A percentile compares a stretch with the other conserved stretches of the same genome.
Conservation (phyloP, 2,113 vertebrate genomes). For the Prunella fulvescens region DNA sequence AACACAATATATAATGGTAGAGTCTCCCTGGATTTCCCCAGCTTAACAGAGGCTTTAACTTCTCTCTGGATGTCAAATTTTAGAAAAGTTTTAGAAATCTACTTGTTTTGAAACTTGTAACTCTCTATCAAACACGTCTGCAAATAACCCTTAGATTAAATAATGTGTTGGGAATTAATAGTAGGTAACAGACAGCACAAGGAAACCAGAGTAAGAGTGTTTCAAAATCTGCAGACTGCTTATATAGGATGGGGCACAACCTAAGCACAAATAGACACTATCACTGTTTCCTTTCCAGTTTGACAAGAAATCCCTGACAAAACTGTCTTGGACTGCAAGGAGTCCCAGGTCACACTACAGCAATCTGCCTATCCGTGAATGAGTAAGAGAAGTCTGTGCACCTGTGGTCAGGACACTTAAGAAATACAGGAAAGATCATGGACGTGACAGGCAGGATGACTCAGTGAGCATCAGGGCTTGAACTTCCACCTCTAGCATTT, state of each 20-base stretch:
- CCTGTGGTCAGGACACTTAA: not conserved
- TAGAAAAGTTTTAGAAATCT: not conserved
- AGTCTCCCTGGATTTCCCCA: not conserved
- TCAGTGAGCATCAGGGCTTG: not conserved
- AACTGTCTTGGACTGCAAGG: not conserved
- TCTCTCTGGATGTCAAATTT: not conserved
- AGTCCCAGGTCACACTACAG: not conserved
- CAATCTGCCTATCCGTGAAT: not conserved
- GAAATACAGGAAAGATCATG: not conserved
- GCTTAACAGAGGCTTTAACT: not conserved
- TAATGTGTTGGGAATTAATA: not conserved
- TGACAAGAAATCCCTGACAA: slow-evolving; percentile 29
- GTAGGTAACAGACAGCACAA: not conserved
- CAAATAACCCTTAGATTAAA: not conserved
- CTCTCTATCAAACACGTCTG: not conserved
- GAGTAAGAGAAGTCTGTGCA: not conserved
- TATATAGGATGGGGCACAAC: not conserved
- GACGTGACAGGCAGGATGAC: not conserved
- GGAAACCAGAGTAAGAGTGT: not conserved
- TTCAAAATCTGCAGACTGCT: not conserved
- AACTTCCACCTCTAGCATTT: not conserved
- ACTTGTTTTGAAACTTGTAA: not conserved
- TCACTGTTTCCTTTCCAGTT: slow-evolving; percentile 25
- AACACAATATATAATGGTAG: not conserved
- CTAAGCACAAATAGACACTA: not conserved